Evolutionary conservation across 2,888 invertebrate species (phyloP), one percentile per base, ranked within the genome.

Genomic region (Thyatira batis): DNA sequence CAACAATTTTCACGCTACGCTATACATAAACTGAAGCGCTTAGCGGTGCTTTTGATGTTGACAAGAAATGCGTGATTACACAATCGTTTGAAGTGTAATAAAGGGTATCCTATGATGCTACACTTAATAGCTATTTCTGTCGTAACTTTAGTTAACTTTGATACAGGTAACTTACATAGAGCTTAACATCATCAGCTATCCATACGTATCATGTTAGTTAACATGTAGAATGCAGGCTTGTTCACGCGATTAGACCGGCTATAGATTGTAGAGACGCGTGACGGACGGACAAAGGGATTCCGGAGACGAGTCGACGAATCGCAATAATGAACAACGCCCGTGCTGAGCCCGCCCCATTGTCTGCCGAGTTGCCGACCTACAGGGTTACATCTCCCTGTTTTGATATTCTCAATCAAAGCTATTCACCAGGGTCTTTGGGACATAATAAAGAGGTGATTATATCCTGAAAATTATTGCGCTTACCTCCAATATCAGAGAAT

Each of bases 261-360:
- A 76, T 74, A 73, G 76, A 78, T 77, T 60, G 66, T 63, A 63
- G 63, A 65, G 70, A 72, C 72, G 75, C 79, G 81, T 82, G 81
- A 81, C 76, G 76, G 69, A 73, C 71, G 69, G 73, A 86, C 85
- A 86, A 87, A 87, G 78, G 75, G 76, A 80, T 77, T 74, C 76
- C 76, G 62, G 66, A 65, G 76, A 73, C 73, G 71, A 70, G 64
- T 69, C 73, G 71, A 71, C 78, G 73, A 79, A 63, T 79, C 67
- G 71, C 74, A 77, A 78, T 85, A 84, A 87, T 84, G 78, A 80
- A 78, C 77, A 73, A 65, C 71, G 81, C 80, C 79, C 66, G 69
- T 53, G 68, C 75, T 71, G 61, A 57, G 60, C 69, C 67, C 68
- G 63, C 69, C 69, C 73, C 61, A 80, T 82, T 82, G 78, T 82